Conservation (phyloP, 2,888 invertebrate genomes). For the Melanostoma scalare region DNA sequence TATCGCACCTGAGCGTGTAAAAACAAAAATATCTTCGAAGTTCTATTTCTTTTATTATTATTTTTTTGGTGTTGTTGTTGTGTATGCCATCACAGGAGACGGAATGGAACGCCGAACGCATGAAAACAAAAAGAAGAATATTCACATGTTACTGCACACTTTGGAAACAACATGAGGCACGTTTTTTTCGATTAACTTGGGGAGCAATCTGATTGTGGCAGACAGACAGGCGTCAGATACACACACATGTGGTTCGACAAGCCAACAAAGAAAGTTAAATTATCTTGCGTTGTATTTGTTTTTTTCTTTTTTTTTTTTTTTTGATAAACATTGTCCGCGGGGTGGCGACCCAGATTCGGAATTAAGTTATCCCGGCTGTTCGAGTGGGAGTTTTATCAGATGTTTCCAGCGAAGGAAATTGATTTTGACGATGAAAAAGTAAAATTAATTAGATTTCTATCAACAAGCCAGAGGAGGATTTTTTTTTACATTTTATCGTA, state of each 20-base stretch:
- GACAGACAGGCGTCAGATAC: slow-evolving; percentile 64
- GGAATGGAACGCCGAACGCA: not conserved
- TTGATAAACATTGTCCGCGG: slow-evolving; percentile 58
- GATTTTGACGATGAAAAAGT: slow-evolving; percentile 59
- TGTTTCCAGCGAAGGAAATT: slow-evolving; percentile 43
- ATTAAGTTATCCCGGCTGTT: slow-evolving; percentile 51
- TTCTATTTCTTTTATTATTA: not conserved
- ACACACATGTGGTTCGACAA: slow-evolving; percentile 35
- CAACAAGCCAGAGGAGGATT: slow-evolving; percentile 47
- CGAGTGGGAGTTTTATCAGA: slow-evolving; percentile 37
- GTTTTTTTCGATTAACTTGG: slow-evolving; percentile 61
- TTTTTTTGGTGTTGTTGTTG: not conserved
- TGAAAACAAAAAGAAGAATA: slow-evolving; percentile 26
- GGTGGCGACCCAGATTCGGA: slow-evolving; percentile 59
- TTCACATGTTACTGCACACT: slow-evolving; percentile 31
- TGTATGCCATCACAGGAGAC: not conserved
- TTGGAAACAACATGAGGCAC: slow-evolving; percentile 51
- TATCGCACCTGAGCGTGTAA: not conserved
- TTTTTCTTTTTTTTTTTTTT: slow-evolving; percentile 8
- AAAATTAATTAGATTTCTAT: slow-evolving; percentile 68
- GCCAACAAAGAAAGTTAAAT: slow-evolving; percentile 68
- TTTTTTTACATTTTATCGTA: not conserved
- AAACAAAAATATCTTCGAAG: not conserved
- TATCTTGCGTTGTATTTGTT: slow-evolving; percentile 39
- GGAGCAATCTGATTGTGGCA: slow-evolving; percentile 65